Evolutionary conservation across 53 echinoderm and acorn worm species (phyloP).

Genomic region (Paracentrotus lividus): DNA sequence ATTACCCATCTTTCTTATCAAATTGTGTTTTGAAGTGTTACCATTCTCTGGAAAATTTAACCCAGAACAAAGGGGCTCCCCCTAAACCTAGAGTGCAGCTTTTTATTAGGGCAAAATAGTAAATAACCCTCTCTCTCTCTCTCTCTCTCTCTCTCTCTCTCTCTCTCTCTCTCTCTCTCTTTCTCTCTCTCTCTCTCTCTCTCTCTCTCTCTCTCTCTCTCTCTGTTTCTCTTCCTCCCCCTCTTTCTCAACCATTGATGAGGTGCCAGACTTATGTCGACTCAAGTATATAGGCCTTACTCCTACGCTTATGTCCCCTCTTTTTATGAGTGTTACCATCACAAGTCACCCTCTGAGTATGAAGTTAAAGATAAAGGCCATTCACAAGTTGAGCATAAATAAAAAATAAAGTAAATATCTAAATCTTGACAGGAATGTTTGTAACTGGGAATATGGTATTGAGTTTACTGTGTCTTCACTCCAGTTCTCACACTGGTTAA

Average conservation of each 20-base stretch:
- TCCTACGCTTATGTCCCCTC: too few species aligned
- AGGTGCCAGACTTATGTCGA: not conserved
- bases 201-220: not conserved
- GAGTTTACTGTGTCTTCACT: not conserved
- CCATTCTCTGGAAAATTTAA: not conserved
- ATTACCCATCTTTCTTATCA: too few species aligned
- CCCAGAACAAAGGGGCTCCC: not conserved
- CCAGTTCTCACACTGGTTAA: not conserved
- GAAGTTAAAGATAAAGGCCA: not conserved
- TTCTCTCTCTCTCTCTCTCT: slow-evolving; percentile 14
- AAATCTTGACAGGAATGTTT: not conserved
- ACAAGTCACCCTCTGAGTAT: not conserved
- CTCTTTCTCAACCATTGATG: not conserved
- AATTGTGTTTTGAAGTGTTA: not conserved
- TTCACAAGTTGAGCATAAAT: not conserved
- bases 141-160: slow-evolving; percentile 27
- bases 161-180: slow-evolving; percentile 37
- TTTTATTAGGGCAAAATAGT: not conserved
- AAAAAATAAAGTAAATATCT: not conserved
- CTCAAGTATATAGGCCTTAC: not conserved
- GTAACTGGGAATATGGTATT: not conserved
- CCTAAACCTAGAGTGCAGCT: not conserved
- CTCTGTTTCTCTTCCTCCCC: not conserved
- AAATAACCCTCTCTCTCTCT: not conserved
- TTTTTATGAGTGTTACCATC: not conserved